A percentile compares a stretch with the other conserved stretches of the same genome.
phyloP scores from a whole-genome alignment of 2,888 invertebrate genomes.

The Agrochola circellaris region DNA sequence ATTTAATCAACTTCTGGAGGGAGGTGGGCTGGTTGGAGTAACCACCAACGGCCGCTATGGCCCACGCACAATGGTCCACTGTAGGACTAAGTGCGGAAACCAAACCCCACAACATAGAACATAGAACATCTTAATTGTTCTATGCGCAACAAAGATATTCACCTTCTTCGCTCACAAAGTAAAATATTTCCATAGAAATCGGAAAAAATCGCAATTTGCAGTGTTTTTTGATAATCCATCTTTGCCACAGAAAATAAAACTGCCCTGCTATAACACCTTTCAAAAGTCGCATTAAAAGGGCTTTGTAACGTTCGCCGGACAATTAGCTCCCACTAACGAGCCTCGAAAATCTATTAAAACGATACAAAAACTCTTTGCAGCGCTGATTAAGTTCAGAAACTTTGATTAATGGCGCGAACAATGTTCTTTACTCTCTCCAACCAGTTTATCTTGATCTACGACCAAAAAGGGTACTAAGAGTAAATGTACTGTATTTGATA shows the following conservation, averaged over 20 bases:
- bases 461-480: constrained; percentile 3
- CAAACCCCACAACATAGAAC: no score
- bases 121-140: neutral
- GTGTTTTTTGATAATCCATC: neutral
- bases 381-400: constrained; percentile 47
- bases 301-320: constrained; percentile 48
- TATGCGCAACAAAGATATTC: neutral
- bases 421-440: constrained; percentile 27
- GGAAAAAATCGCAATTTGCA: neutral
- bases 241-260: constrained; percentile 6
- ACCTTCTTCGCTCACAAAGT: no score
- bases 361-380: constrained; percentile 54
- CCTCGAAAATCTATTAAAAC: constrained; percentile 53
- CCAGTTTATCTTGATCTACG: constrained; percentile 25
- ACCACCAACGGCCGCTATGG: no score
- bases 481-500: constrained; percentile 30
- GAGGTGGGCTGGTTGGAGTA: no score
- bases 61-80: no score
- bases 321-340: constrained; percentile 54
- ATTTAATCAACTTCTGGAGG: no score
- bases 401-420: constrained; percentile 56
- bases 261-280: neutral
- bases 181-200: neutral
- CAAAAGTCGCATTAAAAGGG: constrained; percentile 13
- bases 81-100: no score